Conservation (phyloP, 2,888 invertebrate species). For the Microdon myrmicae region DNA sequence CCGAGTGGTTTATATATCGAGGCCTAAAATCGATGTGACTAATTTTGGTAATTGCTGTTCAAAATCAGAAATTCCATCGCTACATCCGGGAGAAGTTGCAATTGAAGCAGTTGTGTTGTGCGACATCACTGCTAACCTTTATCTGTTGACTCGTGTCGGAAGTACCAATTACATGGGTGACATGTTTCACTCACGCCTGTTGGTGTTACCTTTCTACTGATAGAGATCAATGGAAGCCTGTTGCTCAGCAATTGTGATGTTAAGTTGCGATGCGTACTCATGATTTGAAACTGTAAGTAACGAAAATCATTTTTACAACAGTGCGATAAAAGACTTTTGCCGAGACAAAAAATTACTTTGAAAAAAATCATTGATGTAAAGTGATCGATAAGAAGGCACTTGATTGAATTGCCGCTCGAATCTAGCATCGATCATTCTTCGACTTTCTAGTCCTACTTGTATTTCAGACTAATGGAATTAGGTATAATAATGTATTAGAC, state of each 20-base stretch:
- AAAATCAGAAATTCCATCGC: background rate
- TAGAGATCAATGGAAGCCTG: background rate
- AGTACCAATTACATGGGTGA: slow-evolving; percentile 26
- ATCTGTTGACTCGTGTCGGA: slow-evolving; percentile 25
- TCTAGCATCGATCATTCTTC: no score
- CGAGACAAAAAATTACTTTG: no score
- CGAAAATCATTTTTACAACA: slow-evolving; percentile 3
- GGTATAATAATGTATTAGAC: no score
- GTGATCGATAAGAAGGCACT: no score
- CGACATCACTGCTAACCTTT: slow-evolving; percentile 12
- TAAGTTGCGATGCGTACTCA: no score
- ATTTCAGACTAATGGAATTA: no score
- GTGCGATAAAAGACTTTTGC: slow-evolving; percentile 2
- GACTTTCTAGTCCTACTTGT: no score
- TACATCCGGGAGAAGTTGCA: slow-evolving; percentile 18
- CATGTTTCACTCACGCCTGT: slow-evolving; percentile 20
- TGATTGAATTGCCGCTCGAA: no score
- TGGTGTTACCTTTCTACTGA: background rate
- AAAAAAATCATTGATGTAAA: no score
- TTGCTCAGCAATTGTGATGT: slow-evolving; percentile 2
- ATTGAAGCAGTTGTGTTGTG: slow-evolving; percentile 17
- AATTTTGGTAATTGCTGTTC: slow-evolving; percentile 22
- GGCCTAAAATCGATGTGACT: background rate
- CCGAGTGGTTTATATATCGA: slow-evolving; percentile 31
- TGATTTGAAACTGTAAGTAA: no score